Conservation (phyloP, 2,888 invertebrate genomes). For the Melikaiella ostensackeni region DNA sequence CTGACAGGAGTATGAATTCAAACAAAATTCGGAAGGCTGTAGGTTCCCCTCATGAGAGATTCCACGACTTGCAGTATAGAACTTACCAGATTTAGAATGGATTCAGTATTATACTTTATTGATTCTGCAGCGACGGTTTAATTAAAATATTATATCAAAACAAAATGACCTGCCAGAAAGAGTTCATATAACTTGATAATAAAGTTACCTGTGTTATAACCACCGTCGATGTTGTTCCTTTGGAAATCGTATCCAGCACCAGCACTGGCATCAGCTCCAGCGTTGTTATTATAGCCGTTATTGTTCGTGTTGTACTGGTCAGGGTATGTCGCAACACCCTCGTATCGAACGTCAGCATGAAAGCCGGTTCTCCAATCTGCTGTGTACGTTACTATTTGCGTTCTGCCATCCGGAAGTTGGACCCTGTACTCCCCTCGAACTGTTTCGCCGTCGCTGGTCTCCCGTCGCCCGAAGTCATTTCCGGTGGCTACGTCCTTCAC, state of each 20-base stretch:
- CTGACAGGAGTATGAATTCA: too few species aligned
- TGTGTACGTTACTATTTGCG: slow-evolving; percentile 86
- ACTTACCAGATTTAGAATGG: too few species aligned
- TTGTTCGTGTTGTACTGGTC: slow-evolving; percentile 77
- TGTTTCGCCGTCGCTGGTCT: slow-evolving; percentile 86
- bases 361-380: slow-evolving; percentile 89
- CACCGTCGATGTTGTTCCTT: slow-evolving; percentile 55
- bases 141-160: neutral
- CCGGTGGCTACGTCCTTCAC: slow-evolving; percentile 88
- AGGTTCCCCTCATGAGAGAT: too few species aligned
- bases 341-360: slow-evolving; percentile 88
- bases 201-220: slow-evolving; percentile 58
- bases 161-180: neutral
- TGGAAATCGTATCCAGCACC: slow-evolving; percentile 51
- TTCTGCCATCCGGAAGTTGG: slow-evolving; percentile 81
- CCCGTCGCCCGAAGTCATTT: slow-evolving; percentile 85
- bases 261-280: slow-evolving; percentile 56
- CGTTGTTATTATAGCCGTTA: slow-evolving; percentile 55
- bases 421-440: slow-evolving; percentile 82
- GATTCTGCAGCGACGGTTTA: too few species aligned
- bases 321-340: slow-evolving; percentile 84
- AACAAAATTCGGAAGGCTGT: too few species aligned
- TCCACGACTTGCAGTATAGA: too few species aligned
- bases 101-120: too few species aligned
- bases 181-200: neutral